Evolutionary conservation across 2,797 vertebrate genomes (phyloP), one percentile per base, ranked within the genome.

Genomic region (Clarias laeviceps): DNA sequence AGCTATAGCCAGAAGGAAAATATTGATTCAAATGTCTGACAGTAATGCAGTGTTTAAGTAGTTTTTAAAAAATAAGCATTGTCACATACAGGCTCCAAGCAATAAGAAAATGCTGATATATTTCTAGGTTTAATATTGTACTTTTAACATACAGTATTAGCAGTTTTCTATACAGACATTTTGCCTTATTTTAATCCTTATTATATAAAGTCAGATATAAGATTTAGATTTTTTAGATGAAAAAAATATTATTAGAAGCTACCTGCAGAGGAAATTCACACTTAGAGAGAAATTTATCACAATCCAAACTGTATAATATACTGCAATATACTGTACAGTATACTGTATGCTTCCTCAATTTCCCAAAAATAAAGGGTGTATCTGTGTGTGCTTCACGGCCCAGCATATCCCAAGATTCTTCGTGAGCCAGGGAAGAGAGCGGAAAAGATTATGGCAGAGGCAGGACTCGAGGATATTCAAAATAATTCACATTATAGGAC

Each of bases 11-110:
- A 37, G 24, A 27, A 7, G 27, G 34, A 77, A 56, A 68, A 20
- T 66, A 84, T 61, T 68, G 74, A 78, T 57, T 20, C 54, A 22
- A 12, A 77, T 11, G 54, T 59, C 50, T 69, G 83, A 74, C 45
- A 40, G 73, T 9, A 40, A 50, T 4, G 37, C 64, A 84, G 24
- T 2, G 1, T 57, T 14, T 32, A n/a, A 37, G 45, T 29, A n/a
- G 4, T n/a, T 73, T 73, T 27, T 15, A 76, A 76, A 73, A 56
- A 9, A 22, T 56, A 32, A 11, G 15, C 54, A 29, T 9, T 32
- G 54, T 22, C 72, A 76, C 7, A 56, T 56, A 54, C n/a, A 56
- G 24, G 24, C 45, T 29, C 45, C 15, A 56, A 29, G n/a, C 4
- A 57, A 20, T 32, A 57, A 77, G 22, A 77, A 57, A 57, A 56